Base-by-base conservation (phyloP, 2,888 invertebrate genomes). In the Eutolmus rufibarbis region DNA sequence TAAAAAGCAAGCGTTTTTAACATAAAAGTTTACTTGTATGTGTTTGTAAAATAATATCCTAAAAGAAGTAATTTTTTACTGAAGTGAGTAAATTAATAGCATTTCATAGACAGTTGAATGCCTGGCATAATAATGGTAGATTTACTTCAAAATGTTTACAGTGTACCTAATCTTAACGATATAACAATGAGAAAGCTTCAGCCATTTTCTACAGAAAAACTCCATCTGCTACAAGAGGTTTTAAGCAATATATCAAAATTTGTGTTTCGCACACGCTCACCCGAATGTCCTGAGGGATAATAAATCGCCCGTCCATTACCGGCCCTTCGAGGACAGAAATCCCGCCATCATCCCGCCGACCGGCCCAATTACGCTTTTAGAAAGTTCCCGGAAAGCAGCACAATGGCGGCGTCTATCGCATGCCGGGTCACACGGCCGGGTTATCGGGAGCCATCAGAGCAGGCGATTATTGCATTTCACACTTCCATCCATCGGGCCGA, bases 391-490 rank as follows among this genome's bases (percentile, higher is more conserved):
- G 14, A 46, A 46, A 16, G 43, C 43, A 46, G 16, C 28, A 19
- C 66, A 66, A 66, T 9, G 19, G 1, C 28, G 12, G 19, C n/a
- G 9, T 66, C 28, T 19, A 66, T 66, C 66, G 66, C 23, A 66
- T 66, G 66, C 8, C 12, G 28, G 66, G 66, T 66, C 66, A 66
- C 66, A 66, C 28, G 28, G 2, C 28, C 23, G 28, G 28, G 66
- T 28, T 66, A 66, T 66, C 66, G 12, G 23, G 28, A 19, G 28
- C 66, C 23, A 66, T 66, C 66, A 28, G 28, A 14, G 28, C 23
- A 14, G 66, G 0, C 40, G 37, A 40, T 76, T 76, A 76, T 19
- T 81, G 51, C 81, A 51, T 81, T 81, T 81, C 81, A 81, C 81
- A 81, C 81, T 81, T 81, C 28, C 31, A 51, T 23, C 56, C 19